A percentile compares a stretch with the other conserved stretches of the same genome.
phyloP scores from a whole-genome alignment of 2,113 vertebrate species.

The Serilophus lunatus region DNA sequence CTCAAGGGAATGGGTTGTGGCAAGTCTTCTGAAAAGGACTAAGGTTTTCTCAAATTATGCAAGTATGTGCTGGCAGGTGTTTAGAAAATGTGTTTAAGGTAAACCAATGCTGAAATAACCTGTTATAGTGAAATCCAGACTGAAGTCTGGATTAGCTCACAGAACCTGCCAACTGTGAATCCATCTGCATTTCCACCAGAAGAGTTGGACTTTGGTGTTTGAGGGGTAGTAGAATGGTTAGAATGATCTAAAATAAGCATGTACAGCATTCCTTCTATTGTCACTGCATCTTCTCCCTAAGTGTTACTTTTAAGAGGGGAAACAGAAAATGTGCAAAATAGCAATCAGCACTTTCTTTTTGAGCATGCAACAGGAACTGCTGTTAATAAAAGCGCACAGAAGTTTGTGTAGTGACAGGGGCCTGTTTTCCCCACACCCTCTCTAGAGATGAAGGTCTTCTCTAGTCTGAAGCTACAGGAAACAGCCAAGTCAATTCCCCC shows the following conservation, averaged over 20 bases:
- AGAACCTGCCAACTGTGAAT: neutral
- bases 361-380: neutral
- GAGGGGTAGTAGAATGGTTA: neutral
- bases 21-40: neutral
- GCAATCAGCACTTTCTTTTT: neutral
- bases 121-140: neutral
- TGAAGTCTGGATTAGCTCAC: neutral
- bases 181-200: neutral
- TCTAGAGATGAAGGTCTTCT: neutral
- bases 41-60: neutral
- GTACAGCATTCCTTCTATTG: neutral
- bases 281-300: neutral
- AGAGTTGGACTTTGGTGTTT: neutral
- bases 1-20: neutral
- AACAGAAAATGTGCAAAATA: neutral
- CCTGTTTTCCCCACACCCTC: neutral
- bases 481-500: neutral
- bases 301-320: neutral
- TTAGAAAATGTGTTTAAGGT: neutral
- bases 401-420: rapidly evolving
- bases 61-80: neutral
- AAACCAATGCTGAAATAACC: neutral
- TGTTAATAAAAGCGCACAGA: neutral
- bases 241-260: neutral
- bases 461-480: neutral